Evolutionary conservation across 2,888 invertebrate species (phyloP).

Genomic region (Slavum lentiscoides): DNA sequence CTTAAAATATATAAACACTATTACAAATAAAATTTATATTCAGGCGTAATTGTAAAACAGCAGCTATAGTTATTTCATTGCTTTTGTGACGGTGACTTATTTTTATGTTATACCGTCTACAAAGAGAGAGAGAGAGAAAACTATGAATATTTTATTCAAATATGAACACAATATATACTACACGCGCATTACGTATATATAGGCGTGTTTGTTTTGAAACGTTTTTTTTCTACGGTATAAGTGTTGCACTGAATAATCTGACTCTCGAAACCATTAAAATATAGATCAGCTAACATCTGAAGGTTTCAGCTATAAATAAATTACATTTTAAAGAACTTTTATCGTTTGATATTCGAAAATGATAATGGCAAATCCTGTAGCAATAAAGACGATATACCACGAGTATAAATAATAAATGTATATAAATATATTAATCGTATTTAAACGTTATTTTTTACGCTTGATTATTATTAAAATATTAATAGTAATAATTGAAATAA

Average conservation of each 20-base stretch:
- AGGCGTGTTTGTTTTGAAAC: too few relatives aligned
- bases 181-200: too few relatives aligned
- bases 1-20: not conserved
- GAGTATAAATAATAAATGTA: too few relatives aligned
- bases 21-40: not conserved
- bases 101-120: not conserved
- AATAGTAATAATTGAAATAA: too few relatives aligned
- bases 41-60: too few relatives aligned
- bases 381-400: too few relatives aligned
- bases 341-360: not conserved
- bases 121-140: not conserved
- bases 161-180: not conserved
- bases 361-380: not conserved
- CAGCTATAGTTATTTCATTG: not conserved
- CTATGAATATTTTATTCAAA: slow-evolving; percentile 5
- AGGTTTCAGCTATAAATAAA: not conserved
- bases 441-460: too few relatives aligned
- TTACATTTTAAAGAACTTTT: not conserved
- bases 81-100: not conserved
- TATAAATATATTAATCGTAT: too few relatives aligned
- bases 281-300: not conserved
- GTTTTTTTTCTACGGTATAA: not conserved
- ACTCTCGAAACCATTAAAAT: not conserved
- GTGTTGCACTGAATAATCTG: not conserved
- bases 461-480: too few relatives aligned